Evolutionary conservation across 1,140 invertebrate genomes (phyloP), one percentile per base, ranked within the genome.

Genomic region (Meloidogyne floridensis): DNA sequence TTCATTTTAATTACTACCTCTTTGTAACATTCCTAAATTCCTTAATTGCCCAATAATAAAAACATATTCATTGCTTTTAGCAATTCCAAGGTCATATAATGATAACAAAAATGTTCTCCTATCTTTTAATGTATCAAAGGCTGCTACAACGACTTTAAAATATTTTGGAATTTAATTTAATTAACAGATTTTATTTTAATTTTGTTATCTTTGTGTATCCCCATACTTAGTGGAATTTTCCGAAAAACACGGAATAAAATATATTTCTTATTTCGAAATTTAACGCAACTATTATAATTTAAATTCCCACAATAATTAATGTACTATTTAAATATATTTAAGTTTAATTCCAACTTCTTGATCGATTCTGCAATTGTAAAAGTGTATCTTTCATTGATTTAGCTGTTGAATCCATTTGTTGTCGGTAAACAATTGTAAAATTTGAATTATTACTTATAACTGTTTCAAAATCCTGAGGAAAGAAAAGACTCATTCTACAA

Each of bases 141-240:
- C 87, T n/a, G 47, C 71, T 8, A 85, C 80, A 59, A 85, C 73
- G 43, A 85, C 84, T 84, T 70, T 54, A 84, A 82, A 47, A 11
- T 9, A 70, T 10, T 74, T 9, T 72, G 7, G 6, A 18, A 15
- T 15, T 80, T 73, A 10, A 80, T 74, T 78, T 32, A 78, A 69
- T 53, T 47, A 10, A 11, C 13, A 32, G 53, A 47, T 47, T 56
- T 76, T n/a, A n/a, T n/a, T n/a, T n/a, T n/a, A n/a, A n/a, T n/a
- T n/a, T n/a, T n/a, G n/a, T n/a, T n/a, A n/a, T n/a, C n/a, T n/a
- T n/a, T n/a, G n/a, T n/a, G n/a, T n/a, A n/a, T n/a, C n/a, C n/a
- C n/a, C n/a, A n/a, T n/a, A n/a, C n/a, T n/a, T n/a, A n/a, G n/a
- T n/a, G n/a, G n/a, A n/a, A n/a, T n/a, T n/a, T n/a, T n/a, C n/a